phyloP scores from a whole-genome alignment of 1,140 invertebrate species.

The Lasaia peninsularis region DNA sequence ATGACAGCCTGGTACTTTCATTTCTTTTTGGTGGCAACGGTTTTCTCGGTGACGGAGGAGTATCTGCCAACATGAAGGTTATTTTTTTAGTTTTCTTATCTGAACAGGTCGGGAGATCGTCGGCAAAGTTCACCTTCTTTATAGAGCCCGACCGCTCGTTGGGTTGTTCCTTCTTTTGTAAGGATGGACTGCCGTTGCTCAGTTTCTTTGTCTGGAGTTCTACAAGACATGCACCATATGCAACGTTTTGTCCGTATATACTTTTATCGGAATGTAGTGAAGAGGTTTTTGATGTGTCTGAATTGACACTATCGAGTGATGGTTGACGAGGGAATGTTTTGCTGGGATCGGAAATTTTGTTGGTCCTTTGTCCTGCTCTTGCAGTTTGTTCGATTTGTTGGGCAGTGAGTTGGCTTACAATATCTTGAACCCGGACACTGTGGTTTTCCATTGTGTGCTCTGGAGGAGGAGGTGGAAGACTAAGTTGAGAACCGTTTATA shows the following conservation, averaged over 20 bases:
- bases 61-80: constrained; percentile 53
- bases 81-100: constrained; percentile 64
- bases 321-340: constrained; percentile 55
- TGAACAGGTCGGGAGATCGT: constrained; percentile 45
- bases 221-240: constrained; percentile 58
- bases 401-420: constrained; percentile 55
- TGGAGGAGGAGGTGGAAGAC: constrained; percentile 81
- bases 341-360: constrained; percentile 29
- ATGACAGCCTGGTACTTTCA: constrained; percentile 83
- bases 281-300: constrained; percentile 47
- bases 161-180: constrained; percentile 50
- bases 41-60: constrained; percentile 60
- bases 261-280: constrained; percentile 61
- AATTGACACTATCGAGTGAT: constrained; percentile 58
- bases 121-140: constrained; percentile 64
- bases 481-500: constrained; percentile 83
- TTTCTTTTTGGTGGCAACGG: constrained; percentile 84
- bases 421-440: constrained; percentile 52
- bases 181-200: constrained; percentile 48
- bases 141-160: constrained; percentile 57
- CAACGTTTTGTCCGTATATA: constrained; percentile 45
- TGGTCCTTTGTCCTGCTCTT: constrained; percentile 40
- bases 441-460: constrained; percentile 57
- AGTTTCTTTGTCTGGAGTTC: constrained; percentile 61
- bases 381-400: constrained; percentile 56